These are phyloP conservation scores for Oreochromis spilurus DNA, from an alignment of 2,113 vertebrate species.

Conservation along the genomic window DNA sequence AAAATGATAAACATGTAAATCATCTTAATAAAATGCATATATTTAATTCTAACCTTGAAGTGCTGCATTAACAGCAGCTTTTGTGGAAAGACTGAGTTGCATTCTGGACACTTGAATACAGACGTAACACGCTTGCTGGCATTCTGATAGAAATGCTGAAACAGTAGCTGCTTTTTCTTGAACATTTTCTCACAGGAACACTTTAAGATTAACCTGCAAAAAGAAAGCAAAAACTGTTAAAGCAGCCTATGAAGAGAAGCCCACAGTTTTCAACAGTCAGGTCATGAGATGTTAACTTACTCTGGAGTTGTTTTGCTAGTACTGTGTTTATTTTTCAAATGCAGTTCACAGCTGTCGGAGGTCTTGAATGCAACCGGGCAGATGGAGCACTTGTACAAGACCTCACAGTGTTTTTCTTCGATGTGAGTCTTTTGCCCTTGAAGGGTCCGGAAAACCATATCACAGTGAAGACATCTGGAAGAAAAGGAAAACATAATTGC, in stretches of 20 bases:
- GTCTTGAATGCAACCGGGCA: conserved; percentile 95
- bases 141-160: conserved; percentile 92
- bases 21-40: background rate
- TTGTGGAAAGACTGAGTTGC: conserved; percentile 86
- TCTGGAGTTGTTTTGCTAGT: conserved; percentile 71
- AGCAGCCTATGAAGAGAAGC: background rate
- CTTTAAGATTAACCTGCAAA: conserved; percentile 88
- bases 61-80: conserved; percentile 90
- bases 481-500: background rate
- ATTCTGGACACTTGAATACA: conserved; percentile 94
- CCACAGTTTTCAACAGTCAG: background rate
- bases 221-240: background rate
- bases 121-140: conserved; percentile 77
- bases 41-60: conserved; percentile 82
- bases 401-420: conserved; percentile 88
- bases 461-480: conserved; percentile 91
- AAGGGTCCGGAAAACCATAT: conserved; percentile 84
- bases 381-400: conserved; percentile 90
- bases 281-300: conserved; percentile 73
- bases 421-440: conserved; percentile 87
- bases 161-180: conserved; percentile 88
- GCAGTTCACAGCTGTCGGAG: conserved; percentile 76
- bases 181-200: conserved; percentile 93
- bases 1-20: background rate
- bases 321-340: conserved; percentile 83